Evolutionary conservation across 1,140 invertebrate species (phyloP), one percentile per base, ranked within the genome.

Genomic region (Leptestheria dahalacensis): DNA sequence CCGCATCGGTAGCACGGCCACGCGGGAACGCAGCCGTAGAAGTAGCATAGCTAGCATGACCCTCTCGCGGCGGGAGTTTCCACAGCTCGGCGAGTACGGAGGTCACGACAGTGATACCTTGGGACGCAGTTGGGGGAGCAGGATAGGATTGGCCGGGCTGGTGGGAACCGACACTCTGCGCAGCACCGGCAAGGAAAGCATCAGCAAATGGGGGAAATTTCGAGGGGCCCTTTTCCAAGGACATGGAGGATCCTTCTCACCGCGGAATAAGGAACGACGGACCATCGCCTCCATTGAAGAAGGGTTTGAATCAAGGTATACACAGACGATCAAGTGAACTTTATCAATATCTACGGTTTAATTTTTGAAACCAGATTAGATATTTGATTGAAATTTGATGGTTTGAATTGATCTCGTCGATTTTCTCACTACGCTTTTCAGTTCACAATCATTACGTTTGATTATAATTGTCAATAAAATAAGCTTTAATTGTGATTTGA

Each of bases 61-160:
- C 10, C 48, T 60, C 2, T 29, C 48, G 15, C 21, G 26, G 9
- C 18, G 54, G 28, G 46, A 48, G 11, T 51, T 21, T 25, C 23
- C 58, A 23, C 33, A 52, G 21, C 33, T 26, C 48, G 48, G 47
- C n/a, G 55, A 28, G 33, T 60, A 20, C 25, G 50, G 33, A 11
- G 48, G 51, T 28, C 29, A 61, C 23, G 50, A 49, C 25, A 60
- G 48, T 12, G 61, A 62, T 25, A 62, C 61, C 11, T 41, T 62
- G 53, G 55, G 55, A 10, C 54, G 61, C 26, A 62, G 61, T n/a
- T 62, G 61, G 61, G 61, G 61, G 10, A 57, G 53, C 15, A 48
- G 58, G 1, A 29, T 55, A 10, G 53, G 53, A 6, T 6, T 55
- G 1, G 53, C 53, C 23, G 23, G 25, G 4, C 20, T 55, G 33